Base-by-base conservation (phyloP, 2,113 vertebrate species). In the Pelmatolapia mariae region DNA sequence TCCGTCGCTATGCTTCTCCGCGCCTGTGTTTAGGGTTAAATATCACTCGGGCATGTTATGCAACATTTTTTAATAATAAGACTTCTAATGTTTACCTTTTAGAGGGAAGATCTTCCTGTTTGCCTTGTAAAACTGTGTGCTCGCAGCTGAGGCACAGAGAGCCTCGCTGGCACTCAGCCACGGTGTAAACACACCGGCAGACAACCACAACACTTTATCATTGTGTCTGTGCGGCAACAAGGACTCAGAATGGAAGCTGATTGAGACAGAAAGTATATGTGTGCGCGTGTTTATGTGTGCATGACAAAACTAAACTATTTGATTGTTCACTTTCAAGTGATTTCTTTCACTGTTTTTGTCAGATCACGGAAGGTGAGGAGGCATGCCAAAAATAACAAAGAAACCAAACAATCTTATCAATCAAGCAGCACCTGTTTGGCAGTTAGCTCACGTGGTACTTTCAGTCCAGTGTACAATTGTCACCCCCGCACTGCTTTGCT, bases 101-200 rank as follows among this genome's bases (percentile, higher is more conserved):
- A 26, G 59, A 59, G 86, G 91, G 91, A 87, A 91, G 90, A 93
- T 93, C 93, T 93, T 94, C 92, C 92, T 94, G 95, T 95, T 95
- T 94, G 94, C 87, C 89, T 93, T 87, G 89, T 93, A 92, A 92
- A 94, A 94, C 90, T 86, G 68, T 81, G 88, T 43, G 90, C 88
- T 87, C 9, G 87, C 91, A 93, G 94, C 92, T 92, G 89, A 94
- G 89, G 87, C 87, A 85, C 92, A 87, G 90, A 93, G 71, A 92
- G 93, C 85, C 82, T 90, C 5, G 73, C 87, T 95, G 94, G 94
- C 92, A 85, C 80, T 86, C 66, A 15, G 79, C 94, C 93, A 94
- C 81, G 18, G n/a, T 24, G 81, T 93, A 93, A 94, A 94, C 93
- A 94, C 85, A 83, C 82, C 81, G 47, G 83, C 78, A 84, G 76